Conservation (phyloP, 1,140 invertebrate species). For the Drosophila pruinosa region DNA sequence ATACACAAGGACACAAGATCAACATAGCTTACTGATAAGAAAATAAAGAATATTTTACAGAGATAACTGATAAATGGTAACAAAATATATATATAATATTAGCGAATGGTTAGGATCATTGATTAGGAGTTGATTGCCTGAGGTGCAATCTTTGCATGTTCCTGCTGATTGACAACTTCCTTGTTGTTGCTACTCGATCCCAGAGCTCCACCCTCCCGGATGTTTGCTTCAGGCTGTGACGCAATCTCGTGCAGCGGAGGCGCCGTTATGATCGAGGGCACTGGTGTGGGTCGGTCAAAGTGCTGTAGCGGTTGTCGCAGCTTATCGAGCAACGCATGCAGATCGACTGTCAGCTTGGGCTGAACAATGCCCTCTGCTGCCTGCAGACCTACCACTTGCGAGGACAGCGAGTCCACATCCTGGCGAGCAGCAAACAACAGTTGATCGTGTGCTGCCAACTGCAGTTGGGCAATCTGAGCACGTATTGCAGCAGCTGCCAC, state of each 20-base stretch:
- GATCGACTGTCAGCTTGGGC: conserved; percentile 67
- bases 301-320: conserved; percentile 69
- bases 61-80: not conserved
- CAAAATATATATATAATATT: conserved; percentile 26
- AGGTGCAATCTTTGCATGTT: not conserved
- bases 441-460: conserved; percentile 80
- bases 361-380: conserved; percentile 78
- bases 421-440: conserved; percentile 77
- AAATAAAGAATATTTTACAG: conserved; percentile 6
- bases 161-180: not conserved
- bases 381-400: conserved; percentile 79
- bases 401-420: conserved; percentile 77
- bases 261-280: conserved; percentile 49
- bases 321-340: conserved; percentile 67
- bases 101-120: not conserved
- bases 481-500: conserved; percentile 75
- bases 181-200: not conserved
- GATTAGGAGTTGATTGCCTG: not conserved
- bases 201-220: not conserved
- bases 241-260: conserved; percentile 1
- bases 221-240: not conserved
- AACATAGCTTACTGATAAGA: not conserved
- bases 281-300: conserved; percentile 62
- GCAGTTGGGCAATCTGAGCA: conserved; percentile 76
- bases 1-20: conserved; percentile 1